Evolutionary conservation across 2,797 vertebrate species (phyloP).

Genomic region (Anolis apletophallus): DNA sequence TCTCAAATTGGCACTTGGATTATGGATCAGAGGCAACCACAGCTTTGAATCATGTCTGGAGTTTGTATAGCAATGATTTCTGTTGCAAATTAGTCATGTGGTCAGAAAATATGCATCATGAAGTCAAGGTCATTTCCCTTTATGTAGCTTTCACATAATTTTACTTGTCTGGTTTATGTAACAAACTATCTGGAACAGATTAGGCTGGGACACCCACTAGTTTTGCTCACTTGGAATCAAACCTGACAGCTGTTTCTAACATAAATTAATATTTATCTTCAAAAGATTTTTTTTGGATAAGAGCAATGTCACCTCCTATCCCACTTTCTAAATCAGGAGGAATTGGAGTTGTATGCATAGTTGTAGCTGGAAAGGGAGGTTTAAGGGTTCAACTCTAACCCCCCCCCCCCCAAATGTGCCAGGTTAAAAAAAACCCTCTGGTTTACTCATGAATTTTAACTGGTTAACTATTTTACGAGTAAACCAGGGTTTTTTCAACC

Average conservation of each 20-base stretch:
- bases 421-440: no score
- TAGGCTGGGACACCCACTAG: not conserved
- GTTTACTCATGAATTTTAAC: no score
- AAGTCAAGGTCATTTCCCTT: not conserved
- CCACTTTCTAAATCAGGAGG: not conserved
- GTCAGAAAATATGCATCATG: slow-evolving; percentile 21
- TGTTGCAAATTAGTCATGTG: slow-evolving; percentile 2
- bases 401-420: no score
- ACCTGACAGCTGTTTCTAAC: slow-evolving; percentile 8
- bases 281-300: not conserved
- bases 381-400: no score
- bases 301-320: not conserved
- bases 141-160: slow-evolving; percentile 16
- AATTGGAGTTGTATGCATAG: not conserved
- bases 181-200: slow-evolving; percentile 15
- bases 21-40: not conserved
- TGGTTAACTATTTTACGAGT: no score
- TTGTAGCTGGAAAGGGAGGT: no score
- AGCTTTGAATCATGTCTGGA: slow-evolving; percentile 20
- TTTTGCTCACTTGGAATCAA: not conserved
- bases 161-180: slow-evolving; percentile 6
- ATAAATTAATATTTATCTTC: slow-evolving; percentile 10
- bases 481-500: no score
- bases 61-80: not conserved
- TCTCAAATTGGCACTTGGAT: not conserved